A percentile compares a stretch with the other conserved stretches of the same genome.
phyloP scores from a whole-genome alignment of 2,888 invertebrate species.

The Machimus rusticus region DNA sequence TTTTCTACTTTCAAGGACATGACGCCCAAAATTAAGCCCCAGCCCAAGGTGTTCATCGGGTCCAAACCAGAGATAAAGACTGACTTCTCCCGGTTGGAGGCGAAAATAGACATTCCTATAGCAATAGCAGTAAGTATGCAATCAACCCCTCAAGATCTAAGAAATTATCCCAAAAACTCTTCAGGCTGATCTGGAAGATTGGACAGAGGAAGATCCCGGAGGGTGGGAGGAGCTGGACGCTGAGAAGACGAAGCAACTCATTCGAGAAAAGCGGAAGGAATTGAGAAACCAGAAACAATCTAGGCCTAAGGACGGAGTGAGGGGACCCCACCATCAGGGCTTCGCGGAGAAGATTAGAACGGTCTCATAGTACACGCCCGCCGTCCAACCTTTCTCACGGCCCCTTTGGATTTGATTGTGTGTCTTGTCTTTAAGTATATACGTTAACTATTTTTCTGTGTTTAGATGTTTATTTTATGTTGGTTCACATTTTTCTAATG shows the following conservation, averaged over 20 bases:
- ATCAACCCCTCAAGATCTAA: neutral
- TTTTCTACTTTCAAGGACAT: slow-evolving; percentile 64
- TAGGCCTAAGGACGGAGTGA: slow-evolving; percentile 32
- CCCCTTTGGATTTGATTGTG: neutral
- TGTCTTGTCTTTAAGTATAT: neutral
- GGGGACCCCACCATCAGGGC: neutral
- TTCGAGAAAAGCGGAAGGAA: slow-evolving; percentile 61
- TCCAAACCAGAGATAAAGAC: slow-evolving; percentile 54
- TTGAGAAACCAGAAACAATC: slow-evolving; percentile 56
- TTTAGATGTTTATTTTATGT: slow-evolving; percentile 12
- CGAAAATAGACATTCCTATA: slow-evolving; percentile 63
- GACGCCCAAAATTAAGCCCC: slow-evolving; percentile 69
- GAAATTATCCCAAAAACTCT: neutral
- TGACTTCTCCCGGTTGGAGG: slow-evolving; percentile 64
- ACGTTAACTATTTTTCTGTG: neutral
- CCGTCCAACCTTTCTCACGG: neutral
- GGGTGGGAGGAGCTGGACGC: slow-evolving; percentile 66
- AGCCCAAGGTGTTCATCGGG: slow-evolving; percentile 66
- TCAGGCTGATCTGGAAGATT: slow-evolving; percentile 66
- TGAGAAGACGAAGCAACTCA: slow-evolving; percentile 59
- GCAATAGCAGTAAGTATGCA: slow-evolving; percentile 57
- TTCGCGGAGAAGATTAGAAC: slow-evolving; percentile 11
- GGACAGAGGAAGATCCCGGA: slow-evolving; percentile 64
- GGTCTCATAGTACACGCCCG: neutral
- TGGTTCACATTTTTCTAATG: slow-evolving; percentile 5